Evolutionary conservation across 2,797 vertebrate genomes (phyloP).

Genomic region (Crax fasciolata): DNA sequence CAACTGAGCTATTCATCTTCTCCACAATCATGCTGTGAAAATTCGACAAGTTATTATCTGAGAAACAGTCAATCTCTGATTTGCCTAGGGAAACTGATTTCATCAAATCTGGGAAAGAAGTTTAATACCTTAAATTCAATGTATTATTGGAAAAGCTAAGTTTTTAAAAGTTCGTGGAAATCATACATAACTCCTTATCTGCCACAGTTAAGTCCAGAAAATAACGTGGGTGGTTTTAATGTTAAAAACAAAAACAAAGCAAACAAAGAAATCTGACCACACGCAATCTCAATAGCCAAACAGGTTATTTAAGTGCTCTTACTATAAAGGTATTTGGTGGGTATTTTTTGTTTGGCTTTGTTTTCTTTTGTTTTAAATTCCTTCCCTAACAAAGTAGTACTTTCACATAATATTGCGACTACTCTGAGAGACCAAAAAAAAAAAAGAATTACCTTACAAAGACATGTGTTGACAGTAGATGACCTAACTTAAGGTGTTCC

Average conservation of each 20-base stretch:
- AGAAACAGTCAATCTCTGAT: background rate
- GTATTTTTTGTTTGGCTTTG: background rate
- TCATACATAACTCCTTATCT: background rate
- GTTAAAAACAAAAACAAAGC: background rate
- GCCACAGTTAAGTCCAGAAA: background rate
- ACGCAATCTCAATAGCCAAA: background rate
- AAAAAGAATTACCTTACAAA: background rate
- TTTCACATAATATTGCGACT: background rate
- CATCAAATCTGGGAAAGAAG: background rate
- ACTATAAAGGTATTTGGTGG: background rate
- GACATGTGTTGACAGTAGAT: fast-evolving
- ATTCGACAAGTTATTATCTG: background rate
- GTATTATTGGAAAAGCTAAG: background rate
- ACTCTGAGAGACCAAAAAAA: background rate
- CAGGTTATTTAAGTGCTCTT: background rate
- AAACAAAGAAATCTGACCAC: background rate
- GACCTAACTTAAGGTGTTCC: background rate
- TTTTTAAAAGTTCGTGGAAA: background rate
- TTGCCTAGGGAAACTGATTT: background rate
- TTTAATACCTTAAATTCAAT: background rate
- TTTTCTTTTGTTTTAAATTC: background rate
- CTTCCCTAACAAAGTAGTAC: background rate
- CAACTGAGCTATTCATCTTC: background rate
- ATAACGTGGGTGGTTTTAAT: background rate
- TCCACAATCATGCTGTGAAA: background rate